phyloP scores from a whole-genome alignment of 2,888 invertebrate genomes.

The Tenthredo livida region DNA sequence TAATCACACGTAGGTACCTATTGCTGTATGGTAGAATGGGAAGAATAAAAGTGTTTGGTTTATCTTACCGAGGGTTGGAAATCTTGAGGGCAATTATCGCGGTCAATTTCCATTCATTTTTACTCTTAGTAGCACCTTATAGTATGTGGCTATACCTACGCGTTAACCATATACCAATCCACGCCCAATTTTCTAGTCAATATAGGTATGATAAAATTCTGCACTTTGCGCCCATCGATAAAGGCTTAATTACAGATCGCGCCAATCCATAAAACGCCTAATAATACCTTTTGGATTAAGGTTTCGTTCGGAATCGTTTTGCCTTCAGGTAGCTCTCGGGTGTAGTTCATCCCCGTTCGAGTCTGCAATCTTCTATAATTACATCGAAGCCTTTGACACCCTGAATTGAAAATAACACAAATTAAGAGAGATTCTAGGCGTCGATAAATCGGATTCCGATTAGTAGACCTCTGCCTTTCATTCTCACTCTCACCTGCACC shows the following conservation, averaged over 20 bases:
- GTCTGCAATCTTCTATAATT: conserved; percentile 49
- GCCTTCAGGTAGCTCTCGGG: conserved; percentile 45
- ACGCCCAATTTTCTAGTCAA: conserved; percentile 62
- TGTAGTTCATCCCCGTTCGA: conserved; percentile 29
- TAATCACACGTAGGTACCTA: not conserved
- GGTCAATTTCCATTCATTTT: not conserved
- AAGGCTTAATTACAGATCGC: conserved; percentile 70
- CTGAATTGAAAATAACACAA: conserved; percentile 51
- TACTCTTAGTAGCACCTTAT: conserved; percentile 1
- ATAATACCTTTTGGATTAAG: conserved; percentile 18
- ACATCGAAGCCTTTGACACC: conserved; percentile 50
- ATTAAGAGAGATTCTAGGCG: conserved; percentile 44
- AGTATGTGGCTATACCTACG: conserved; percentile 55
- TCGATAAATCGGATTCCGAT: conserved; percentile 49
- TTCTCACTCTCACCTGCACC: not conserved
- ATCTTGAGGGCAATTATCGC: conserved; percentile 8
- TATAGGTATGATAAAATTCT: conserved; percentile 63
- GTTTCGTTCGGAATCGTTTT: conserved; percentile 33
- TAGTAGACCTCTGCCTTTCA: not conserved
- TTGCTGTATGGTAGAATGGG: not conserved
- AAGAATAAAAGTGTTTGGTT: not conserved
- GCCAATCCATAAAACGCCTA: conserved; percentile 57
- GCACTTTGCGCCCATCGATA: conserved; percentile 67
- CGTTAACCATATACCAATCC: conserved; percentile 62
- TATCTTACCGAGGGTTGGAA: conserved; percentile 1